Conservation (phyloP, 2,797 vertebrate species). For the Oreortyx pictus region DNA sequence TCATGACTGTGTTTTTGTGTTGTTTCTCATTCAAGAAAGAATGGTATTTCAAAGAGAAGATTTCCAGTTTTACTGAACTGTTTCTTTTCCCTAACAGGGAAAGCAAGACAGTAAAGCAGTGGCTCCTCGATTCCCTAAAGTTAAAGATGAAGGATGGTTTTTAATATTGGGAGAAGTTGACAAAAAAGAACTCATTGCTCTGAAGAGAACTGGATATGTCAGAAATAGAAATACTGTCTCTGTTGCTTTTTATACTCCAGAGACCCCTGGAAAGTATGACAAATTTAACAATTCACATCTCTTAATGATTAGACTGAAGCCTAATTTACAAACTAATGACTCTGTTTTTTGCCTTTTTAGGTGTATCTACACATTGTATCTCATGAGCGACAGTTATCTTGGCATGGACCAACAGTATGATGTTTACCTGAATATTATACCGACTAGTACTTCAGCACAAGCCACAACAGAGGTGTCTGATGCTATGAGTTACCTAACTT, state of each 20-base stretch:
- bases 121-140: slow-evolving; percentile 92
- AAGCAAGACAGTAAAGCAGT: slow-evolving; percentile 91
- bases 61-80: background rate
- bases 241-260: slow-evolving; percentile 93
- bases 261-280: slow-evolving; percentile 90
- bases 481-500: slow-evolving; percentile 40
- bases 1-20: background rate
- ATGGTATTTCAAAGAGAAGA: background rate
- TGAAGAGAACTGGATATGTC: slow-evolving; percentile 93
- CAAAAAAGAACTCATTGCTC: slow-evolving; percentile 90
- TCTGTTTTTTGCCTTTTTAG: slow-evolving; percentile 74
- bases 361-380: slow-evolving; percentile 95
- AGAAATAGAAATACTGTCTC: slow-evolving; percentile 82
- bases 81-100: slow-evolving; percentile 81
- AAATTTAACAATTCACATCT: background rate
- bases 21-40: background rate
- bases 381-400: slow-evolving; percentile 98
- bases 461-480: slow-evolving; percentile 81
- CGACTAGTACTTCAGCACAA: slow-evolving; percentile 81
- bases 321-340: background rate
- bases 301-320: background rate
- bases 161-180: slow-evolving; percentile 93
- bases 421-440: slow-evolving; percentile 86
- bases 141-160: slow-evolving; percentile 97
- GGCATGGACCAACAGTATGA: slow-evolving; percentile 99